Conservation (phyloP, 2,113 vertebrate genomes). For the Pongo abelii region DNA sequence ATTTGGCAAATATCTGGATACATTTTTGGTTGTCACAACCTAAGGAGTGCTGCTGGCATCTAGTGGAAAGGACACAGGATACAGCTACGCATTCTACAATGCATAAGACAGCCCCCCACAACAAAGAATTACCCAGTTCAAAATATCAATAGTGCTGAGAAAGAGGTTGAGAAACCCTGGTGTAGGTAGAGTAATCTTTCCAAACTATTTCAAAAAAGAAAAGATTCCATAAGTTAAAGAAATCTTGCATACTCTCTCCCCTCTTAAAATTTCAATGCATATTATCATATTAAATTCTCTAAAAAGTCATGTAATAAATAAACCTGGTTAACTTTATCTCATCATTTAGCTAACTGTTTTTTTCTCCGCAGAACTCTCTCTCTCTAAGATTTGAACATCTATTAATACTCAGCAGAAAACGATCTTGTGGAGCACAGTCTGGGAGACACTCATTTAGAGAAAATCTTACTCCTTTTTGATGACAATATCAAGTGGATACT, state of each 20-base stretch:
- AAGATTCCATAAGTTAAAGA: neutral
- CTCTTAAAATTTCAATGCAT: neutral
- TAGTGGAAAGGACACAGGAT: neutral
- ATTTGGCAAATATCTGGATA: constrained; percentile 24
- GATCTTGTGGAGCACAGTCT: neutral
- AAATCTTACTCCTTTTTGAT: constrained; percentile 25
- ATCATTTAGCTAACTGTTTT: constrained; percentile 8
- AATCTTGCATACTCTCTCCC: neutral
- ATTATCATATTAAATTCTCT: neutral
- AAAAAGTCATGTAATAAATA: neutral
- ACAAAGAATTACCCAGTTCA: neutral
- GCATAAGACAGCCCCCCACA: neutral
- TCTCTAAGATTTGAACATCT: neutral
- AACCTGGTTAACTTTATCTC: neutral
- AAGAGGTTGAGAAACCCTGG: neutral
- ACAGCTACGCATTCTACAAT: neutral
- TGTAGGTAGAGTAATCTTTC: neutral
- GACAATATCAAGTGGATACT: constrained; percentile 23
- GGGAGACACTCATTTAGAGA: neutral
- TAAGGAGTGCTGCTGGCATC: neutral
- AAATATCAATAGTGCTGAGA: neutral
- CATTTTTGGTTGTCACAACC: neutral
- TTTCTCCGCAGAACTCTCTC: neutral
- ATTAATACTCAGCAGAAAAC: neutral
- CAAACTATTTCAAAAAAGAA: neutral